Percentiles rank a stretch among this genome's conserved stretches.
Conservation (phyloP, 2,888 invertebrate genomes). For the Autographa pulchrina region DNA sequence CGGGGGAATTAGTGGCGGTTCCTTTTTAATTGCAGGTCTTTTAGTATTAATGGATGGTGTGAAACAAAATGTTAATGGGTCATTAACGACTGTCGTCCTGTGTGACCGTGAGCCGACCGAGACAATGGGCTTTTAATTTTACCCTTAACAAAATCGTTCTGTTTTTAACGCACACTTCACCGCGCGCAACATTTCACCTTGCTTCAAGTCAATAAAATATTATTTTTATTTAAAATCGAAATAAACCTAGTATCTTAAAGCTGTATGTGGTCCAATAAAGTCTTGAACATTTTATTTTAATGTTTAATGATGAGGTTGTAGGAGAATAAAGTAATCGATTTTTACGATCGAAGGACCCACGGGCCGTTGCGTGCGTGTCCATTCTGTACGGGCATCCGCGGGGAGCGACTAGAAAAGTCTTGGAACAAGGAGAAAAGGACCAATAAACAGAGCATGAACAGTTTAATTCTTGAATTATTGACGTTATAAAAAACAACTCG, state of each 20-base stretch:
- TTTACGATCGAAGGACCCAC: constrained; percentile 73
- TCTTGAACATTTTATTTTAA: constrained; percentile 59
- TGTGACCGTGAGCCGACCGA: constrained; percentile 68
- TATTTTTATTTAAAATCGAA: constrained; percentile 27
- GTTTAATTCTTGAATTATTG: constrained; percentile 84
- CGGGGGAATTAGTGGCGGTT: constrained; percentile 69
- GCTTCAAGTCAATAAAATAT: constrained; percentile 24
- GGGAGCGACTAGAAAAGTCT: constrained; percentile 63
- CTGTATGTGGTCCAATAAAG: constrained; percentile 62
- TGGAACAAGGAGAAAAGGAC: constrained; percentile 61
- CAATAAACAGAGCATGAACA: constrained; percentile 68
- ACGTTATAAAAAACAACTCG: constrained; percentile 80
- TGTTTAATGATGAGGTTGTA: constrained; percentile 70
- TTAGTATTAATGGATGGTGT: constrained; percentile 78
- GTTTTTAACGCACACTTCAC: constrained; percentile 39
- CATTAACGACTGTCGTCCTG: constrained; percentile 76
- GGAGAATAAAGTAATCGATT: constrained; percentile 77
- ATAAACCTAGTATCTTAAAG: constrained; percentile 45
- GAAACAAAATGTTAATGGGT: constrained; percentile 80
- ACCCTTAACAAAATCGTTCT: constrained; percentile 45
- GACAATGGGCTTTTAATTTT: constrained; percentile 63
- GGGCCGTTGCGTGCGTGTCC: constrained; percentile 56
- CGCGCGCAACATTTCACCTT: constrained; percentile 32
- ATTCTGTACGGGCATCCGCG: constrained; percentile 59
- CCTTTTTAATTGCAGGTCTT: constrained; percentile 74